Percentiles rank a stretch among this genome's conserved stretches.
Conservation (phyloP, 2,113 vertebrate species). For the Hiodon alosoides region DNA sequence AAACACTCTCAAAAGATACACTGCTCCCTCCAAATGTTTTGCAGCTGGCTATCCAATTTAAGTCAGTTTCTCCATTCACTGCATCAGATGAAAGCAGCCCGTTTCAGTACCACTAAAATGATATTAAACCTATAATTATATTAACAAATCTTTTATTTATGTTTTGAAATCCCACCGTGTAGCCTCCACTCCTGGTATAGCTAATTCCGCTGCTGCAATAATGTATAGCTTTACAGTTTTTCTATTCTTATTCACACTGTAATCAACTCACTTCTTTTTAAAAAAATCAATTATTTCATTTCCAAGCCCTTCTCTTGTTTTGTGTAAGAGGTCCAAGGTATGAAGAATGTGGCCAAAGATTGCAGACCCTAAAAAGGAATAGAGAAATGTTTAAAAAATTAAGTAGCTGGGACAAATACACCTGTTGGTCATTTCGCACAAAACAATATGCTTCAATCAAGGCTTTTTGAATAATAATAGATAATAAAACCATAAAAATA, state of each 20-base stretch:
- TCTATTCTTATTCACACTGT: too few species aligned
- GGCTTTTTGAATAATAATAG: too few species aligned
- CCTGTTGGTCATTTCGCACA: too few species aligned
- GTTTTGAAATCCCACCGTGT: background rate
- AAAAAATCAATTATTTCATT: background rate
- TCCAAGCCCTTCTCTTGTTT: conserved; percentile 1
- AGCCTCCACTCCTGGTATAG: too few species aligned
- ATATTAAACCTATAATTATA: background rate
- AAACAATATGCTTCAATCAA: too few species aligned
- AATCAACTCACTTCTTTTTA: too few species aligned
- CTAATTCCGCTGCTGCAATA: background rate
- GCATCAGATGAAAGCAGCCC: background rate
- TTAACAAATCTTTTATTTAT: background rate
- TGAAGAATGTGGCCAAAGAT: background rate
- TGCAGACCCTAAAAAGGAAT: background rate
- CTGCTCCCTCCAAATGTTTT: too few species aligned
- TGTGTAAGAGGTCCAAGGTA: background rate
- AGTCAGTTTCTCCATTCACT: background rate
- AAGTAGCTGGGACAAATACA: background rate
- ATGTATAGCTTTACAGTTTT: background rate
- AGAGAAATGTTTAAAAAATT: background rate
- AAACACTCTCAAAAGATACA: background rate
- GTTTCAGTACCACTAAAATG: background rate
- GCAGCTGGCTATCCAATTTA: background rate
- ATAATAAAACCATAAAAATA: too few species aligned